Evolutionary conservation across 2,113 vertebrate species (phyloP), one percentile per base, ranked within the genome.

Genomic region (Petromus typicus): DNA sequence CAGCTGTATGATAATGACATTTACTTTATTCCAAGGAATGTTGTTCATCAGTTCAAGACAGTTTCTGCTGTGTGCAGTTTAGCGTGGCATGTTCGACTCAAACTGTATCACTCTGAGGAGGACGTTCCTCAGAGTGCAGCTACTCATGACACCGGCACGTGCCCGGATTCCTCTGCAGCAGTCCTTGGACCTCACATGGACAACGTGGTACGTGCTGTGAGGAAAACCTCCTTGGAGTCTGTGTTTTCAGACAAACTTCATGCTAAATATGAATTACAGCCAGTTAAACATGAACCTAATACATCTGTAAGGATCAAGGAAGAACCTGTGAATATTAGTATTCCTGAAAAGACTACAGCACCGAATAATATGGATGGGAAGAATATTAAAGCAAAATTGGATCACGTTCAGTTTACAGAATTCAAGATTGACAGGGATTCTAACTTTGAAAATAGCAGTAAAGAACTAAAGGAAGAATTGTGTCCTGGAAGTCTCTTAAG

Each of bases 11-110:
- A 99, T 97, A 99, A 99, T 84, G 99, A 99, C 98, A 98, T 99
- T 98, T 99, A 99, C 97, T 99, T 99, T 98, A 99, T 99, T 97
- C 99, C 99, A 4, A 99, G 99, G 98, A 99, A 99, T 91, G 99
- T 99, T 94, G 99, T 99, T 96, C 99, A 99, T 98, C 99, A 99
- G 98, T 99, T 99, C 98, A 99, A 99, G 99, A 99, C 99, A 0
- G 99, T 99, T 90, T 99, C 99, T 4, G 99, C 99, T 4, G 99
- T 99, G 86, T 99, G 99, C 98, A 99, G 99, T 98, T 98, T 99
- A 98, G 99, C 99, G 5, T 99, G 99, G 99, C 99, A 99, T 6
- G 97, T 99, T 91, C 99, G 99, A 51, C 98, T 99, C 81, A 98
- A 98, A 94, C 98, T 99, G 25, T 99, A 99, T 93, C 98, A 99